A percentile compares a stretch with the other conserved stretches of the same genome.
Conservation (phyloP, 2,113 vertebrate species). For the Sylvia atricapilla region DNA sequence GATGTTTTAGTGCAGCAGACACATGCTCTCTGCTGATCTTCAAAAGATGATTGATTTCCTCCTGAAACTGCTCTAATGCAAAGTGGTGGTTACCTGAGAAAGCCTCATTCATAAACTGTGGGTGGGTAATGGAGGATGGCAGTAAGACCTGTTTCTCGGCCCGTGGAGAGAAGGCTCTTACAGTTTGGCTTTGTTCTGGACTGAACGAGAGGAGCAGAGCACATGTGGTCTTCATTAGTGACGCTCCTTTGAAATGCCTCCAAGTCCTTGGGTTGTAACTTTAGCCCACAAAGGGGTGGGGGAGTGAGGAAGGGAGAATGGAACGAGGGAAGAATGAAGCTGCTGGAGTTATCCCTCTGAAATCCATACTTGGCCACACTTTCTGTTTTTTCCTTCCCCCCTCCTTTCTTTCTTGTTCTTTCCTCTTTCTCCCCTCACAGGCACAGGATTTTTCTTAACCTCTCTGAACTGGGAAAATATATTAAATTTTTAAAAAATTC, state of each 20-base stretch:
- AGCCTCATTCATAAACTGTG: slow-evolving; percentile 23
- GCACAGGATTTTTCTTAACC: slow-evolving; percentile 3
- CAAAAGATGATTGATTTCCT: neutral
- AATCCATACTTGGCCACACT: neutral
- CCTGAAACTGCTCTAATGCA: neutral
- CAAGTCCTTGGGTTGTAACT: slow-evolving; percentile 58
- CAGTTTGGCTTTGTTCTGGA: slow-evolving; percentile 50
- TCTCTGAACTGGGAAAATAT: neutral
- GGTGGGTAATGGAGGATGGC: neutral
- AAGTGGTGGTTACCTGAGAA: slow-evolving; percentile 8
- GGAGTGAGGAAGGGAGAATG: slow-evolving; percentile 11
- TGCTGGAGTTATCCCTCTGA: slow-evolving; percentile 9
- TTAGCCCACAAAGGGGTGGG: slow-evolving; percentile 27
- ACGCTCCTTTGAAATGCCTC: slow-evolving; percentile 48
- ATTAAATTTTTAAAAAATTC: fast-evolving
- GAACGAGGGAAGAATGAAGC: neutral
- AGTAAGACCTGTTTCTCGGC: neutral
- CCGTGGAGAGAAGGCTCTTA: neutral
- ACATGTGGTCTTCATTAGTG: slow-evolving; percentile 55
- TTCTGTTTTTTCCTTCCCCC: neutral
- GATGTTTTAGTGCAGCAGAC: neutral
- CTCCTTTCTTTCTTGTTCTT: neutral
- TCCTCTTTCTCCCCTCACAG: neutral
- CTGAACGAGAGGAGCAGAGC: neutral
- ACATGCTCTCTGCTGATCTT: neutral